Evolutionary conservation across 1,140 invertebrate species (phyloP), one percentile per base, ranked within the genome.

Genomic region (Leptinotarsa texana): DNA sequence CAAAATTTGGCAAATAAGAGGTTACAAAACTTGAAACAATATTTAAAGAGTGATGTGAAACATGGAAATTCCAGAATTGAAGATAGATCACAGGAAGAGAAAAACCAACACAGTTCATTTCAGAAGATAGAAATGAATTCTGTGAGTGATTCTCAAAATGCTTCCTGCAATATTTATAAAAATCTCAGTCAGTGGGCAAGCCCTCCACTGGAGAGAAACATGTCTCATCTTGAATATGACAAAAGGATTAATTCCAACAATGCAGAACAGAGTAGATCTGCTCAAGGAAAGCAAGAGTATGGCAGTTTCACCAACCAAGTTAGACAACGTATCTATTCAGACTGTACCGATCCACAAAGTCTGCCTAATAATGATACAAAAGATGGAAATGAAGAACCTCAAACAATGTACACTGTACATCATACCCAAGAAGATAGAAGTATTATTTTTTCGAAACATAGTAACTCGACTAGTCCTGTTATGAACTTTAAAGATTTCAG

Each of bases 1-100:
- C 24, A 33, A 48, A 69, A 69, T 21, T 48, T 69, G 21, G 67
- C 67, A 48, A 69, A 69, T 69, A 8, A 27, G 6, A 27, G 67
- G 15, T 27, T 69, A 47, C 67, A 69, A 48, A 69, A 48, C 5
- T 27, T 69, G 24, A 69, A 69, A 48, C 24, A 17, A 48, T n/a
- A 17, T n/a, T 17, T 69, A 69, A 33, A 48, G 17, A 47, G 4
- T 47, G 42, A 69, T 69, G 15, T 27, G 27, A 48, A 49, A 69
- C 24, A 69, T 42, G 33, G 33, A 42, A 42, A 15, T 13, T 17
- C 15, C 11, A 42, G 11, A 17, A 69, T n/a, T 69, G 15, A 27
- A n/a, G 24, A 69, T 8, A 17, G 8, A 24, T 66, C n/a, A 66
- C 65, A n/a, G 8, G 61, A 6, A 62, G 17, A n/a, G 61, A 17